Evolutionary conservation across 2,888 invertebrate genomes (phyloP).

Genomic region (Peribatodes rhomboidaria): DNA sequence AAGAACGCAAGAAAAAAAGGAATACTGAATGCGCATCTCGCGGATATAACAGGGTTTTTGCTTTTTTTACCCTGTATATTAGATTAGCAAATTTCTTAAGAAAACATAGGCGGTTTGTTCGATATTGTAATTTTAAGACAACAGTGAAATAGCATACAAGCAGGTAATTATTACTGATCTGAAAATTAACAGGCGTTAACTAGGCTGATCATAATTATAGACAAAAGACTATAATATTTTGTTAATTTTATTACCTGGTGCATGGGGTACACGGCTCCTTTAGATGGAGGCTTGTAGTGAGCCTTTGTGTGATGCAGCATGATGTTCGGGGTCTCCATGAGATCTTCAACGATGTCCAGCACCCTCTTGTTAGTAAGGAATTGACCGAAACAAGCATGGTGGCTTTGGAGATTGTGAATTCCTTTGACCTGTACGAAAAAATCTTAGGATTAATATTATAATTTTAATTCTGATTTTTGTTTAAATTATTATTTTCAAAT

Average conservation of each 20-base stretch:
- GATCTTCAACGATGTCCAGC: slow-evolving; percentile 83
- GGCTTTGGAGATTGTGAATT: slow-evolving; percentile 86
- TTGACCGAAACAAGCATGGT: slow-evolving; percentile 81
- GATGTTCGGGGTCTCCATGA: slow-evolving; percentile 84
- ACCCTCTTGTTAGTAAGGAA: slow-evolving; percentile 78
- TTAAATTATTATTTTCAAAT: no score
- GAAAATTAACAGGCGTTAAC: no score
- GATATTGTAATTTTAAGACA: no score
- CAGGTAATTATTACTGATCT: no score
- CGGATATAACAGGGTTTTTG: no score
- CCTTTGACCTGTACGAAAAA: slow-evolving; percentile 81
- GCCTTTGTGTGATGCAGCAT: slow-evolving; percentile 87
- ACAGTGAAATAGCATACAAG: no score
- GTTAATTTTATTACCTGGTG: slow-evolving; percentile 74
- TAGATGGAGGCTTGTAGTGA: slow-evolving; percentile 86
- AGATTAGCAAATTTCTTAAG: no score
- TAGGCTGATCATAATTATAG: not conserved
- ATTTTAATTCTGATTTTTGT: no score
- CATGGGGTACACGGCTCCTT: slow-evolving; percentile 87
- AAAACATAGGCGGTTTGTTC: no score
- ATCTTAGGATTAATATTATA: not conserved
- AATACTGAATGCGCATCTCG: no score
- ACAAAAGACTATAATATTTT: not conserved
- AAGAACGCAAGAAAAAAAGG: no score
- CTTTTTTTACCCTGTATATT: no score